phyloP scores from a whole-genome alignment of 2,113 vertebrate genomes.

The Herpetotheres cachinnans region DNA sequence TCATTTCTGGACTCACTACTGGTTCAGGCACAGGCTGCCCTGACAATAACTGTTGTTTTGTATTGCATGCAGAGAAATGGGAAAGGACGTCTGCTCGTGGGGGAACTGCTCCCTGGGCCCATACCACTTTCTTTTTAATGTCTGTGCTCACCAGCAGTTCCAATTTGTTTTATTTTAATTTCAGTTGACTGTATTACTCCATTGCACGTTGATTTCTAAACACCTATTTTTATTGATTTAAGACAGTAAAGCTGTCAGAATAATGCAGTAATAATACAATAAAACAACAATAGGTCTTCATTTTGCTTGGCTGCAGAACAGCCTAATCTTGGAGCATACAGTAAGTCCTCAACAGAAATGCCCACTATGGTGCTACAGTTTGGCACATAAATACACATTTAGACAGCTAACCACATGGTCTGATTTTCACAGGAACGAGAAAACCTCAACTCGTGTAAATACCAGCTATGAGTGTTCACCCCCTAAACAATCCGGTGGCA shows the following conservation, averaged over 20 bases:
- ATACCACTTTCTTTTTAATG: background rate
- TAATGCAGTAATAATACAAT: background rate
- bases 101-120: background rate
- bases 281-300: background rate
- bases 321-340: fast-evolving
- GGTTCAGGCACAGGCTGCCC: background rate
- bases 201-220: background rate
- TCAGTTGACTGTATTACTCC: background rate
- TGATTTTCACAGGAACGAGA: too few relatives aligned
- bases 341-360: background rate
- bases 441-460: fast-evolving
- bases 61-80: background rate
- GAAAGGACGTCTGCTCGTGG: background rate
- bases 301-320: background rate
- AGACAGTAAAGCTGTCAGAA: background rate
- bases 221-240: background rate
- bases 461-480: background rate
- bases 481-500: fast-evolving
- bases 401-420: background rate
- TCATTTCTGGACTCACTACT: background rate
- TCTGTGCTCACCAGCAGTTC: background rate
- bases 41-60: background rate
- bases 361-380: background rate
- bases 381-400: background rate
- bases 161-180: background rate